Evolutionary conservation across 2,113 vertebrate species (phyloP).

Genomic region (Halichoeres trimaculatus): DNA sequence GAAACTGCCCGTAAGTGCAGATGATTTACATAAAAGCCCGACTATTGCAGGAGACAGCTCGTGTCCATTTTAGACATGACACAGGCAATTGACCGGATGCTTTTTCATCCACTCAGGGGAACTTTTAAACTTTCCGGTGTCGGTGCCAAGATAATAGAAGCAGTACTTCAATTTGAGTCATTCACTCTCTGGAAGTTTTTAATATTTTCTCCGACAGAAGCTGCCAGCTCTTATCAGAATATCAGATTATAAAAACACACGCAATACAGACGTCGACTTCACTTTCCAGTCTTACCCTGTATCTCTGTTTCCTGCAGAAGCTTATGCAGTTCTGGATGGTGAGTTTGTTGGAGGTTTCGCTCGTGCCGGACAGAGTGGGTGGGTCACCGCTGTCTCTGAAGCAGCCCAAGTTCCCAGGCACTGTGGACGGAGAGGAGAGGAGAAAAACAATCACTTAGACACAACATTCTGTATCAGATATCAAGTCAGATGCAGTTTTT

Average conservation of each 20-base stretch:
- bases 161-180: fast-evolving
- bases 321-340: constrained; percentile 97
- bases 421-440: constrained; percentile 75
- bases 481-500: not conserved
- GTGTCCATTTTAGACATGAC: constrained; percentile 9
- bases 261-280: fast-evolving
- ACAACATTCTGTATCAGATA: too few relatives aligned
- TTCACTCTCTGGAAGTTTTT: not conserved
- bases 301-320: constrained; percentile 92
- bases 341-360: constrained; percentile 93
- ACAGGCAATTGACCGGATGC: not conserved
- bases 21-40: constrained; percentile 37
- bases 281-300: constrained; percentile 85
- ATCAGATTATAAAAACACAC: not conserved
- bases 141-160: not conserved
- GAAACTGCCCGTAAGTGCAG: constrained; percentile 30
- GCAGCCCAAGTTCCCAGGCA: constrained; percentile 97
- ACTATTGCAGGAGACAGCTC: not conserved
- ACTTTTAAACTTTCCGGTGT: not conserved
- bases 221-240: not conserved
- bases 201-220: not conserved
- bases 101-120: constrained; percentile 4
- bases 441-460: not conserved
- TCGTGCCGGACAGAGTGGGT: constrained; percentile 90
- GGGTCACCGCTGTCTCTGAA: constrained; percentile 96